These are phyloP conservation scores for Rhynchotus rufescens DNA, from an alignment of 2,797 vertebrate species.

Conservation along the genomic window DNA sequence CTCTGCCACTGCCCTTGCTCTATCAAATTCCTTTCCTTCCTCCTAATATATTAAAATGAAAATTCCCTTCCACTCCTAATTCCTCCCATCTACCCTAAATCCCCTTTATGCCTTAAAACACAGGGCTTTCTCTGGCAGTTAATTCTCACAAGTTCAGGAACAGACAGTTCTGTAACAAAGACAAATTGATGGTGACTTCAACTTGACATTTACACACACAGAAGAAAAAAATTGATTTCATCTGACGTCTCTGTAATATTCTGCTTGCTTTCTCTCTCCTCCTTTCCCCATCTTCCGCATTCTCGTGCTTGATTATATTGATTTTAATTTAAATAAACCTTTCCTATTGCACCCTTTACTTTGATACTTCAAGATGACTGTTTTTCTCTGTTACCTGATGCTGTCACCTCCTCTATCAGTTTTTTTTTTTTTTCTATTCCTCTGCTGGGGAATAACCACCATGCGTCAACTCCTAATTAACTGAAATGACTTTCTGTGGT, in stretches of 20 bases:
- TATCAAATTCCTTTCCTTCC: neutral
- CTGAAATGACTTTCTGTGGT: constrained; percentile 20
- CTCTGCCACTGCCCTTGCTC: neutral
- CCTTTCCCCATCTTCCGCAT: constrained; percentile 20
- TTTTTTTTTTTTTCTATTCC: neutral
- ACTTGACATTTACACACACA: constrained; percentile 70
- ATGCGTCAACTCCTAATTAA: constrained; percentile 41
- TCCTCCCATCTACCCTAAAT: constrained; percentile 41
- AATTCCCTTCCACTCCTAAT: constrained; percentile 9
- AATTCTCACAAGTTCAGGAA: constrained; percentile 61
- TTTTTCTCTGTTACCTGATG: neutral
- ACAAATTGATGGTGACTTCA: constrained; percentile 72
- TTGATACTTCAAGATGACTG: constrained; percentile 1
- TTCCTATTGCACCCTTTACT: constrained; percentile 35
- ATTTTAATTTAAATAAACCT: constrained; percentile 56
- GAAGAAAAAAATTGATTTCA: constrained; percentile 57
- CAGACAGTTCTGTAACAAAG: constrained; percentile 70
- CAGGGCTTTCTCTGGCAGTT: constrained; percentile 37
- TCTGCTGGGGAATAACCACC: constrained; percentile 1
- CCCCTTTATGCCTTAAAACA: constrained; percentile 40
- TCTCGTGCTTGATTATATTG: constrained; percentile 48
- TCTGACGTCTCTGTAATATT: constrained; percentile 67
- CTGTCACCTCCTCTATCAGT: neutral
- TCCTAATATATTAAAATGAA: constrained; percentile 22
- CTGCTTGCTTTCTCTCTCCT: constrained; percentile 4